Evolutionary conservation across 2,113 vertebrate species (phyloP), one percentile per base, ranked within the genome.

Genomic region (Nibea coibor): DNA sequence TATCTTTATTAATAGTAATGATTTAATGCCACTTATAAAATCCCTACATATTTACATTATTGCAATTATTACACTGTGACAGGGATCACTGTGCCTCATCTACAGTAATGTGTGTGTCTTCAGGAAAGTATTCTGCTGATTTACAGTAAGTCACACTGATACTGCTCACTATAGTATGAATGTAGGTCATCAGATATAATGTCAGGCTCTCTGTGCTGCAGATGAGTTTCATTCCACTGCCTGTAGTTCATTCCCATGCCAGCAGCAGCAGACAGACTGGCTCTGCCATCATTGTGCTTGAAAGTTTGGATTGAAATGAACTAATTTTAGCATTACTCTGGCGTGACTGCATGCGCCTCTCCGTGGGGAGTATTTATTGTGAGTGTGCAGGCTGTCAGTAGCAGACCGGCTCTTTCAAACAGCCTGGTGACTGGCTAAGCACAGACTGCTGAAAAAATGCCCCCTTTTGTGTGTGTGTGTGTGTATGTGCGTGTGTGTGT

Each of bases 341-440:
- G 11, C 10, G 31, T 68, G 68, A 22, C 68, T 66, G 84, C 53
- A 20, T 10, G 26, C 65, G 59, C 47, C 24, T 62, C 67, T 48
- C 67, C 28, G 43, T 43, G 22, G 72, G 72, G 72, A 76, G 39
- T 53, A 43, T 76, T 80, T 80, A 76, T 66, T 80, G 72, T 71
- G 53, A 77, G 19, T 61, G 68, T 43, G 63, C 78, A 73, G 77
- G 61, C 63, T 69, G 77, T 77, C 72, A 63, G 59, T 16, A 45
- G 70, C 63, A 75, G 70, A 66, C 53, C 10, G 19, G 39, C 26
- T 57, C 71, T 43, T 66, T 75, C 65, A 78, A 65, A 79, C 59
- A 48, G 66, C 70, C 59, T 42, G 59, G 35, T 73, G 61, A 61
- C 65, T 48, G 45, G 20, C 51, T 42, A 31, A 69, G 43, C 73